Evolutionary conservation across 1,140 invertebrate species (phyloP).

Genomic region (Pollicipes pollicipes): DNA sequence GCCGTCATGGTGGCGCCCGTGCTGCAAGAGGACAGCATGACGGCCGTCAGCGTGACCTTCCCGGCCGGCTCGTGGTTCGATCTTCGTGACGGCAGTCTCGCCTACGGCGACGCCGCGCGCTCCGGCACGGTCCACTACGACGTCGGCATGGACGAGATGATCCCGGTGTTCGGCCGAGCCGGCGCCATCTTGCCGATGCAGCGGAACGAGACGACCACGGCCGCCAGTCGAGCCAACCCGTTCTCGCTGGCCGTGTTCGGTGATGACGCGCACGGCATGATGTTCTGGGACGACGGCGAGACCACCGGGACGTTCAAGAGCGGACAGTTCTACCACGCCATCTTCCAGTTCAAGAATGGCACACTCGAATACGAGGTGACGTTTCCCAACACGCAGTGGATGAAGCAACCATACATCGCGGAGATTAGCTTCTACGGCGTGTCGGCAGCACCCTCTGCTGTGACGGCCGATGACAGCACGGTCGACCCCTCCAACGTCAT

Average conservation of each 20-base stretch:
- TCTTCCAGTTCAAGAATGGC: not conserved
- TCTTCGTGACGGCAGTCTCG: not conserved
- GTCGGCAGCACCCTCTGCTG: too few species aligned
- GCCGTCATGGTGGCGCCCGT: constrained; percentile 56
- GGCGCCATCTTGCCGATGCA: constrained; percentile 12
- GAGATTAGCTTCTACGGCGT: not conserved
- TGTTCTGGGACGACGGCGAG: constrained; percentile 21
- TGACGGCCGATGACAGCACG: too few species aligned
- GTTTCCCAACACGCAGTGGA: not conserved
- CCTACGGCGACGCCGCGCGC: not conserved
- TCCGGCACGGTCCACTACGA: not conserved
- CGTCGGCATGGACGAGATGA: constrained; percentile 4
- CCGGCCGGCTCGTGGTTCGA: not conserved
- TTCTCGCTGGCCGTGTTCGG: constrained; percentile 10
- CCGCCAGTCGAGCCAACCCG: constrained; percentile 6
- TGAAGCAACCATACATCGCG: not conserved
- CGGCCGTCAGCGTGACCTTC: not conserved
- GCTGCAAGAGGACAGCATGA: constrained; percentile 34
- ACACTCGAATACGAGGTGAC: not conserved
- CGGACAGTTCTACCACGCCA: not conserved
- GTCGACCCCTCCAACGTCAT: too few species aligned
- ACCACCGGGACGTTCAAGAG: constrained; percentile 6
- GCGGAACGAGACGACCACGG: constrained; percentile 10
- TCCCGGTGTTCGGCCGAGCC: constrained; percentile 10
- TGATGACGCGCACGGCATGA: constrained; percentile 11